Conservation (phyloP, 2,113 vertebrate genomes). For the Laterallus jamaicensis region DNA sequence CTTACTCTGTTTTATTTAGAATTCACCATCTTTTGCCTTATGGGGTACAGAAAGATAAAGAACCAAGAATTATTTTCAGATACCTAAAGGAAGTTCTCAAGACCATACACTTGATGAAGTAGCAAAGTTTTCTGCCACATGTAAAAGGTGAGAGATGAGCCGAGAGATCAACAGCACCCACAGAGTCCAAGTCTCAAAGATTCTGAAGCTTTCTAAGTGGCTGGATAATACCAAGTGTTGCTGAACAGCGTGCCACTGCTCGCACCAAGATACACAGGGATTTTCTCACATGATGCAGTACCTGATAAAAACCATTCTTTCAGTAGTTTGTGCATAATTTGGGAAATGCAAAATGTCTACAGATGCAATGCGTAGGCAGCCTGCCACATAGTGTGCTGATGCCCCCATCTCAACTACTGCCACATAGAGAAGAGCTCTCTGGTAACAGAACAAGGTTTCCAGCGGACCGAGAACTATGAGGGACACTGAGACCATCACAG, state of each 20-base stretch:
- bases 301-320: not conserved
- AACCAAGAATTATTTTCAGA: not conserved
- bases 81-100: not conserved
- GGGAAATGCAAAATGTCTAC: not conserved
- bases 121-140: not conserved
- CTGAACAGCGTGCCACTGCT: not conserved
- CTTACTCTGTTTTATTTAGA: not conserved
- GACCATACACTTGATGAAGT: not conserved
- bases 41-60: not conserved
- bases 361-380: not conserved
- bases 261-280: accelerated
- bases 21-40: not conserved
- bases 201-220: not conserved
- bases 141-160: not conserved
- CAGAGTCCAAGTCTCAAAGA: not conserved
- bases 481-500: not conserved
- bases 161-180: not conserved
- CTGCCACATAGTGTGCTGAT: not conserved
- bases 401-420: accelerated
- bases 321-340: not conserved
- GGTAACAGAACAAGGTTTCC: not conserved
- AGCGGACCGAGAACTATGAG: not conserved
- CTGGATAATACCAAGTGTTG: not conserved
- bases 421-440: not conserved
- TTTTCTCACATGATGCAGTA: not conserved